phyloP scores from a whole-genome alignment of 2,888 invertebrate species.

The Sialis fuliginosa region DNA sequence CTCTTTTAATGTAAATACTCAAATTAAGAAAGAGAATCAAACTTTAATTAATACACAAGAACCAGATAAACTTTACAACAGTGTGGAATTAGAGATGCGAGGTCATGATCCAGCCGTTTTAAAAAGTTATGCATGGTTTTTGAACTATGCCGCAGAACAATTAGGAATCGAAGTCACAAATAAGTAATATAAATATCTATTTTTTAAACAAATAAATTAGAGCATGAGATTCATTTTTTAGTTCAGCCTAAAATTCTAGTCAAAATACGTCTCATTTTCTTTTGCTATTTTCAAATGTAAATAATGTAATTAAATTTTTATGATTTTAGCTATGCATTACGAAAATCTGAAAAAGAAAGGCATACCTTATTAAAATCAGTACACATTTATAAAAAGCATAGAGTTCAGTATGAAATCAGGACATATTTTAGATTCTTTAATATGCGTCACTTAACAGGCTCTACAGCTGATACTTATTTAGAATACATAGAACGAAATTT shows the following conservation, averaged over 20 bases:
- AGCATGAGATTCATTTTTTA: not conserved
- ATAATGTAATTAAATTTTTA: not conserved
- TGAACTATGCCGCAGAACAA: conserved; percentile 60
- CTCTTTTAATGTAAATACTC: not conserved
- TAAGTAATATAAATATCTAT: conserved; percentile 22
- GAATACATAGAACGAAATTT: conserved; percentile 94
- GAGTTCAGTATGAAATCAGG: conserved; percentile 88
- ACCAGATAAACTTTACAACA: conserved; percentile 63
- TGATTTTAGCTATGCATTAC: conserved; percentile 48
- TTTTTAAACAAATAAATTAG: not conserved
- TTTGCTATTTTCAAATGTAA: not conserved
- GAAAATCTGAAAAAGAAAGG: conserved; percentile 56
- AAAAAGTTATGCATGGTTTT: conserved; percentile 75
- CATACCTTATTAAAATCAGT: conserved; percentile 73
- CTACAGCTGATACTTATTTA: conserved; percentile 85
- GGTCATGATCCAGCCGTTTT: conserved; percentile 78
- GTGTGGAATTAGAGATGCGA: conserved; percentile 68
- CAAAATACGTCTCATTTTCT: not conserved
- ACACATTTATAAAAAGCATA: conserved; percentile 82
- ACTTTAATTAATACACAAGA: conserved; percentile 16
- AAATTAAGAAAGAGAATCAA: not conserved
- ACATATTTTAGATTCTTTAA: conserved; percentile 79
- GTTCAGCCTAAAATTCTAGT: not conserved
- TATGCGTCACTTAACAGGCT: conserved; percentile 75
- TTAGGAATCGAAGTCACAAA: conserved; percentile 60